These are phyloP conservation scores for Paedocypris sp. DNA, from an alignment of 2,113 vertebrate genomes.

Conservation along the genomic window DNA sequence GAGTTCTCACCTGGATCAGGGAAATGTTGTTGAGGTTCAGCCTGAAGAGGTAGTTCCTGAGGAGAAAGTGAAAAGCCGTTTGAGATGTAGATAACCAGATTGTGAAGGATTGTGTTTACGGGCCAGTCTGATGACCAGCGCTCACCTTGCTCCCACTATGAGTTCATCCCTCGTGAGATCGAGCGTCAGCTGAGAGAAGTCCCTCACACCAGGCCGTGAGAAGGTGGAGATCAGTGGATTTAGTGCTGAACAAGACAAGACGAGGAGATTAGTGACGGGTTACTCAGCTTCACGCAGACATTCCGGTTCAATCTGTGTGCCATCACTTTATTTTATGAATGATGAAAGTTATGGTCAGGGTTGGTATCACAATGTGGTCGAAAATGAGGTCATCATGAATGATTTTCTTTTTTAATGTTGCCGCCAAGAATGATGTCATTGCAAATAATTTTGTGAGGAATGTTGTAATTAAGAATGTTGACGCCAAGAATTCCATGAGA, in stretches of 20 bases:
- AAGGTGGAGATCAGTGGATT: slow-evolving; percentile 87
- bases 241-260: slow-evolving; percentile 63
- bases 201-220: slow-evolving; percentile 74
- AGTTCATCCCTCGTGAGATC: slow-evolving; percentile 93
- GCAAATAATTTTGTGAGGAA: no score
- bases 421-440: no score
- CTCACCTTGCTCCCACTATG: slow-evolving; percentile 95
- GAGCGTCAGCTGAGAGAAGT: slow-evolving; percentile 92
- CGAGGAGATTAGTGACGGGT: neutral
- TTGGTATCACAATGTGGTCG: no score
- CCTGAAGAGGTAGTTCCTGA: slow-evolving; percentile 96
- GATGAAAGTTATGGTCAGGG: no score
- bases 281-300: neutral
- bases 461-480: no score
- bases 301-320: no score
- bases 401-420: no score
- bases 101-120: no score
- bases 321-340: no score
- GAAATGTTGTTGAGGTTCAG: slow-evolving; percentile 88
- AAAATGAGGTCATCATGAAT: no score
- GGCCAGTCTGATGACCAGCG: neutral
- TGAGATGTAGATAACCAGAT: no score
- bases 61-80: slow-evolving; percentile 8
- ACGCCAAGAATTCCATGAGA: no score
- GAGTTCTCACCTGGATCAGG: slow-evolving; percentile 77